phyloP scores from a whole-genome alignment of 2,113 vertebrate genomes.

The Myotis davidii region DNA sequence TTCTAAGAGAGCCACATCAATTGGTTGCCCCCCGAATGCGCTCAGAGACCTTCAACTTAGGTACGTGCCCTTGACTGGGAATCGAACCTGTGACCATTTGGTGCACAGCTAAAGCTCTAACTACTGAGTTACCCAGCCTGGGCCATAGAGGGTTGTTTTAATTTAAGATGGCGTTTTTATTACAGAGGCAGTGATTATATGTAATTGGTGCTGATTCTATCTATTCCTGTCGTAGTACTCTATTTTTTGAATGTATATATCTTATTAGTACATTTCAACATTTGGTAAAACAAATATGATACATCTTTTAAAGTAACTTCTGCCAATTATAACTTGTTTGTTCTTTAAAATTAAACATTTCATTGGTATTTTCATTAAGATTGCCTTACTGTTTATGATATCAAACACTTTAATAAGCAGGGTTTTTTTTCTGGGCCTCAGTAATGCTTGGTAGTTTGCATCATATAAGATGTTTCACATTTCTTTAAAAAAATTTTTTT shows the following conservation, averaged over 20 bases:
- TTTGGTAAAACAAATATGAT: neutral
- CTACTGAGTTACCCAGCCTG: no score
- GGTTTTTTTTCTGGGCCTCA: neutral
- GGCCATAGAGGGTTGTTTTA: neutral
- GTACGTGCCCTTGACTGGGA: no score
- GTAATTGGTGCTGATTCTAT: neutral
- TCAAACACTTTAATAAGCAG: neutral
- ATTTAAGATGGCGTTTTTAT: conserved; percentile 15
- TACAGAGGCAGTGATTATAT: neutral
- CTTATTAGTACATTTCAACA: neutral
- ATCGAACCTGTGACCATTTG: no score
- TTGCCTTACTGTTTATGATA: neutral
- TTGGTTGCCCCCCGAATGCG: no score
- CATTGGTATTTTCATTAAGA: neutral
- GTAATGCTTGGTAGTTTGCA: neutral
- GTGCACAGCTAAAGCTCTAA: no score
- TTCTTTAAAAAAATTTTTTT: neutral
- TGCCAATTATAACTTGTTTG: neutral
- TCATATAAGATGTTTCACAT: neutral
- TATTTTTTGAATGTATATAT: neutral
- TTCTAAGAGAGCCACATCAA: no score
- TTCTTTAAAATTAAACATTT: neutral
- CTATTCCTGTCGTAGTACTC: neutral
- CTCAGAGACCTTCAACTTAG: no score
- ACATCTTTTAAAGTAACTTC: neutral